Base-by-base conservation (phyloP, 2,888 invertebrate species). In the Drosophila fulvimacula region DNA sequence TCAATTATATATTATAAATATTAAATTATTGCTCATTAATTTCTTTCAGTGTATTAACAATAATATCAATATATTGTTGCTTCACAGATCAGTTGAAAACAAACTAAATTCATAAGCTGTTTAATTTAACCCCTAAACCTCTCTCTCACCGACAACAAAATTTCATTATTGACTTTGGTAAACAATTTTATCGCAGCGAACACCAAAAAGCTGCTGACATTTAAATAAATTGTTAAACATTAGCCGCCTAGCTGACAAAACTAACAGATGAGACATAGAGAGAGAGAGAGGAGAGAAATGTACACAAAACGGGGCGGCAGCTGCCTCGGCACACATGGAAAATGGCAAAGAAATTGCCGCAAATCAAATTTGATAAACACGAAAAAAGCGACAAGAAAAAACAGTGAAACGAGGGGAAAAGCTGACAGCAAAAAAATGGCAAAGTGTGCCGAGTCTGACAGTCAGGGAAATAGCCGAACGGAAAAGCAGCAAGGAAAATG, bases 361-460 rank as follows among this genome's bases (percentile, higher is more conserved):
- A 89, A 90, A 90, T 90, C 85, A 88, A 90, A 88, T 89, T 90
- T 89, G 82, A 90, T 89, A 87, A 90, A 88, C 89, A 90, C 64
- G 61, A 75, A 49, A 75, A 75, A 65, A 60, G 39, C 57, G 48
- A 38, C 63, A 87, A 88, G 81, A 69, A 89, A 63, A 48, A 38
- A 51, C 58, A 39, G 64, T 21, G 52, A 72, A 76, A 66, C 71
- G 65, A 73, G 87, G 84, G 79, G 67, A 86, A 83, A 86, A 88
- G 67, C 52, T 88, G 83, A 83, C 85, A 89, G 78, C 67, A 88
- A 89, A 85, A 75, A 89, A 85, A 85, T 85, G 83, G 86, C 76
- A 89, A 85, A 85, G 85, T 85, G 85, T 85, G 89, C 89, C 85
- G 78, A 30, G 24, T 13, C 46, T 72, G 85, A 85, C 85, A 89